phyloP scores from a whole-genome alignment of 2,888 invertebrate species.

The Phyllotreta cruciferae region DNA sequence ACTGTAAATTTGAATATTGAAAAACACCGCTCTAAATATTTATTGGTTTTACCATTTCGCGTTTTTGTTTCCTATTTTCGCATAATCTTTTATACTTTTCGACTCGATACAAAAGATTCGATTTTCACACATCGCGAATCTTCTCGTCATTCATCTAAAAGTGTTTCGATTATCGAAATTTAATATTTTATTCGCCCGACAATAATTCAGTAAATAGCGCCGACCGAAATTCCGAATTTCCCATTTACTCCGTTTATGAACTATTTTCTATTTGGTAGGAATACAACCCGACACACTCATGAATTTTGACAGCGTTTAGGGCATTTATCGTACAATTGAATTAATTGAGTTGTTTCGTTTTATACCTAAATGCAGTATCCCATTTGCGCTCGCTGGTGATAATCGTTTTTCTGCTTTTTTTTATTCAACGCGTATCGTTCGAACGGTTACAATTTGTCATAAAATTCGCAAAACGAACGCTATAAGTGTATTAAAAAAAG shows the following conservation, averaged over 20 bases:
- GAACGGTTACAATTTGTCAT: slow-evolving; percentile 30
- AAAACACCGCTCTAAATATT: no score
- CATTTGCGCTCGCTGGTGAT: slow-evolving; percentile 26
- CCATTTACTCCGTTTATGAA: slow-evolving; percentile 14
- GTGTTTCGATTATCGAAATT: not conserved
- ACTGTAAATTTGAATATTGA: no score
- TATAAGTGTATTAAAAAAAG: slow-evolving; percentile 27
- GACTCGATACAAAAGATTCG: no score
- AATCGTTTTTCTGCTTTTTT: slow-evolving; percentile 25
- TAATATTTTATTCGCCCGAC: slow-evolving; percentile 3
- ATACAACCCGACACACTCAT: slow-evolving; percentile 20
- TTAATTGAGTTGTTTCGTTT: slow-evolving; percentile 27
- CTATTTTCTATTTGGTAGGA: slow-evolving; percentile 15
- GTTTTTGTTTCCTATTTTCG: no score
- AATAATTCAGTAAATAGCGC: slow-evolving; percentile 10
- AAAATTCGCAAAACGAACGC: slow-evolving; percentile 25
- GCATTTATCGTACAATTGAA: slow-evolving; percentile 26
- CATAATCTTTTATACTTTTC: no score
- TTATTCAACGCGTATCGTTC: slow-evolving; percentile 19
- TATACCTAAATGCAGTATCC: slow-evolving; percentile 29
- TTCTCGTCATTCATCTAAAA: no score
- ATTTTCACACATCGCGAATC: no score
- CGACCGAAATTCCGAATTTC: slow-evolving; percentile 15
- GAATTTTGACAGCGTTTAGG: slow-evolving; percentile 30
- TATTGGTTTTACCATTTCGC: no score